These are phyloP conservation scores for Drosophila antonietae DNA, from an alignment of 2,888 invertebrate genomes.

Conservation along the genomic window DNA sequence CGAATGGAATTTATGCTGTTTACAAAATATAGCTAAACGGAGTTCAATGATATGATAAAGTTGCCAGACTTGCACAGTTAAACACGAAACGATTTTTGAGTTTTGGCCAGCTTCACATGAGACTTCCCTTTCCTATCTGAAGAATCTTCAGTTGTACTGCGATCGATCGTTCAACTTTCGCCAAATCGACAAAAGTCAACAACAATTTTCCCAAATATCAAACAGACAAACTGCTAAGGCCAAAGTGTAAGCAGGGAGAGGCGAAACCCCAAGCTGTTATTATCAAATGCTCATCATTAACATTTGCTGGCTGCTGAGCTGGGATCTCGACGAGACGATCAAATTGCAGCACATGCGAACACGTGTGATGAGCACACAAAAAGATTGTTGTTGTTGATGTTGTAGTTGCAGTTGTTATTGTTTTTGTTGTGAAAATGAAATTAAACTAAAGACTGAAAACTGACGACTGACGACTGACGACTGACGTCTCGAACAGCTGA, in stretches of 20 bases:
- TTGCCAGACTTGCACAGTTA: neutral
- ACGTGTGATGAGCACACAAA: slow-evolving; percentile 55
- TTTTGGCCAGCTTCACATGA: slow-evolving; percentile 1
- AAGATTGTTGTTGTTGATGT: slow-evolving; percentile 41
- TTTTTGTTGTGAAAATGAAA: slow-evolving; percentile 71
- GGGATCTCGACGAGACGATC: slow-evolving; percentile 71
- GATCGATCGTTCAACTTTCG: slow-evolving; percentile 58
- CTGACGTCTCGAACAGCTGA: neutral
- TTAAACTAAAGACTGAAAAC: slow-evolving; percentile 64
- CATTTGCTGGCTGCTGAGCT: slow-evolving; percentile 47
- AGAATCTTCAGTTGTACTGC: slow-evolving; percentile 13
- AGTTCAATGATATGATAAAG: neutral
- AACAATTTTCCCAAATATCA: slow-evolving; percentile 53
- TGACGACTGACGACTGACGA: neutral
- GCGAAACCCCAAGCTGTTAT: slow-evolving; percentile 46
- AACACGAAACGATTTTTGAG: too few species aligned
- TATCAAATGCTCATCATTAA: slow-evolving; percentile 76
- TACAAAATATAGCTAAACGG: neutral
- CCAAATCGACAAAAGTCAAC: slow-evolving; percentile 53
- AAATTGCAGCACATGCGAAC: slow-evolving; percentile 74
- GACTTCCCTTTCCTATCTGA: slow-evolving; percentile 36
- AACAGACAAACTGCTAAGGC: slow-evolving; percentile 41
- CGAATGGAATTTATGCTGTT: slow-evolving; percentile 7
- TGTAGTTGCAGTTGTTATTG: neutral
- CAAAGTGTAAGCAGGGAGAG: slow-evolving; percentile 18